Conservation (phyloP, 2,888 invertebrate genomes). For the Crepidodera aurea region DNA sequence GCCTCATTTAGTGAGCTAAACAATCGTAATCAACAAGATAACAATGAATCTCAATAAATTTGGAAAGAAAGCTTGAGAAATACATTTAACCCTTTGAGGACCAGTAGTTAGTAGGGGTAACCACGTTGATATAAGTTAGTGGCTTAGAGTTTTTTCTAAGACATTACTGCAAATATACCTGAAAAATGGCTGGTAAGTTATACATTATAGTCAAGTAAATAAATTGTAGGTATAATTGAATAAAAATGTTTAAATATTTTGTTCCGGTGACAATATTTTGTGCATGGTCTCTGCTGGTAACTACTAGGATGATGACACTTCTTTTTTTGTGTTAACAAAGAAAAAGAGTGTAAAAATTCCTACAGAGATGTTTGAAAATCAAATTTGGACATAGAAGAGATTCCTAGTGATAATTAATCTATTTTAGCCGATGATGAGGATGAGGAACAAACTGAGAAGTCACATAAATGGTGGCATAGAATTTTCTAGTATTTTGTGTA, state of each 20-base stretch:
- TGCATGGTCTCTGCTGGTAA: neutral
- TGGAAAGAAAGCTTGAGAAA: too few species aligned
- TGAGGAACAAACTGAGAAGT: neutral
- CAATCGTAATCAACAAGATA: too few species aligned
- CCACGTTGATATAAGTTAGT: too few species aligned
- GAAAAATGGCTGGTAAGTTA: neutral
- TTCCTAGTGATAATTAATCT: neutral
- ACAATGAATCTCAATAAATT: too few species aligned
- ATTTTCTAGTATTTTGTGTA: slow-evolving; percentile 18
- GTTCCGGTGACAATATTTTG: neutral
- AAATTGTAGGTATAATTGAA: neutral
- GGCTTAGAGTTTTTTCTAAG: too few species aligned
- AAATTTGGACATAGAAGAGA: neutral
- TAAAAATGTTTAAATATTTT: neutral
- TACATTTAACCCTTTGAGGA: too few species aligned
- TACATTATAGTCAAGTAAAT: neutral
- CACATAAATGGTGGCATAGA: slow-evolving; percentile 25
- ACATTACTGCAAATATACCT: neutral
- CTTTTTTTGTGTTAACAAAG: neutral
- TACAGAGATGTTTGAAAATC: neutral
- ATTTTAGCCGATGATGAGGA: neutral
- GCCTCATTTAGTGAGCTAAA: too few species aligned
- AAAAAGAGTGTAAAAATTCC: neutral
- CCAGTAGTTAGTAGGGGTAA: too few species aligned
- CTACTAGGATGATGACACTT: neutral